Evolutionary conservation across 2,113 vertebrate genomes (phyloP), one percentile per base, ranked within the genome.

Genomic region (Rhinichthys klamathensis): DNA sequence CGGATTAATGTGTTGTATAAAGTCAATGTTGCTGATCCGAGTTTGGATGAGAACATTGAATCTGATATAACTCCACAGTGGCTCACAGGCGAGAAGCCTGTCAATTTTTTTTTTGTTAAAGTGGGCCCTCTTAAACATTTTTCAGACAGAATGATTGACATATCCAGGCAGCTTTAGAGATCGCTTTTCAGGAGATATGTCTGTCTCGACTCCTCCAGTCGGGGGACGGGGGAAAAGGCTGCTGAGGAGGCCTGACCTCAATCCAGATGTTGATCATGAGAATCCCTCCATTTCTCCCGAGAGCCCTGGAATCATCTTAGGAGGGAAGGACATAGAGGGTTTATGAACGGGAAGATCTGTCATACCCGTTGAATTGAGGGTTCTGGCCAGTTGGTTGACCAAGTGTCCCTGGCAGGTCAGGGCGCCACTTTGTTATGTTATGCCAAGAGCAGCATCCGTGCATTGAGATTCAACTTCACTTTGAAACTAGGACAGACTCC

Each of bases 251-350:
- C 88, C 70, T 93, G 94, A 93, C 93, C 93, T 93, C 92, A 94
- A 93, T 94, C 91, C 83, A 83, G 89, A 88, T 90, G 90, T 90
- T 92, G 93, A 93, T 93, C 93, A 93, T 87, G 77, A 85, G 89
- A 92, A 90, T 92, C 90, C 86, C 77, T 49, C 41, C 35, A 67
- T 81, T 82, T 82, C 46, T 70, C 65, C 46, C 23, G 21, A 70
- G 38, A 54, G 30, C 49, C 49, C 27, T 15, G 12, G 65, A 54
- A 82, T 82, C 30, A 51, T 69, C 63, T 72, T 46, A 35, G 76
- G 76, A 25, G 65, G 27, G 25, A 51, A 30, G 18, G n/a, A 67
- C 25, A 1, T 13, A 16, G 15, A 54, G 79, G 49, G 23, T 82
- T 82, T 54, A 82, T 70, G 30, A 82, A 41, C 32, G 25, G 18